These are phyloP conservation scores for Machimus rusticus DNA, from an alignment of 2,888 invertebrate species.

Conservation along the genomic window DNA sequence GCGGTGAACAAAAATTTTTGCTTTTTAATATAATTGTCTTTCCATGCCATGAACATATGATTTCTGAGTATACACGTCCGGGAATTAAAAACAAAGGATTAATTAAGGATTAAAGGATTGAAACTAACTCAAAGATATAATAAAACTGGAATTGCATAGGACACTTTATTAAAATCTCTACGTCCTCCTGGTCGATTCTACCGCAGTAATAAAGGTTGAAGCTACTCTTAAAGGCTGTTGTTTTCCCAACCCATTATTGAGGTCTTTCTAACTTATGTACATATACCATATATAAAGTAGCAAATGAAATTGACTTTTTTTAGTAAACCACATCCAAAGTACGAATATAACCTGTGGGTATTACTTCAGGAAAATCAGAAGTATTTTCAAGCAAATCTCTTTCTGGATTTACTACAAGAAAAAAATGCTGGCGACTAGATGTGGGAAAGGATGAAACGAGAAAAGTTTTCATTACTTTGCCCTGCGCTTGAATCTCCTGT, in stretches of 20 bases:
- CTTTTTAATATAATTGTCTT: conserved; percentile 28
- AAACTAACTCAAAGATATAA: background rate
- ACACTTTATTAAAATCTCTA: background rate
- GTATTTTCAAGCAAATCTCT: conserved; percentile 20
- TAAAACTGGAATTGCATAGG: background rate
- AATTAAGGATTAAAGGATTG: background rate
- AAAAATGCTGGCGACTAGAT: background rate
- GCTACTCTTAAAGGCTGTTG: background rate
- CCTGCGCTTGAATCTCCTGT: conserved; percentile 27
- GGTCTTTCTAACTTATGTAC: background rate
- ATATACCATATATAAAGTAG: background rate
- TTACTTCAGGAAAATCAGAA: background rate
- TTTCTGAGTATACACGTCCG: background rate
- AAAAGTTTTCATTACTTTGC: conserved; percentile 36
- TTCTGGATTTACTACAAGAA: background rate
- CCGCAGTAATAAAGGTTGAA: background rate
- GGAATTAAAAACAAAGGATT: background rate
- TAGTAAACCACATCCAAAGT: background rate
- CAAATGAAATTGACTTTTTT: conserved; percentile 7
- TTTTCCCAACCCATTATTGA: background rate
- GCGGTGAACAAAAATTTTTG: background rate
- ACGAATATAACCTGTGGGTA: background rate
- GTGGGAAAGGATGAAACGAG: conserved; percentile 18
- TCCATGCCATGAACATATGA: conserved; percentile 1
- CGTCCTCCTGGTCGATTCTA: background rate